Evolutionary conservation across 2,888 invertebrate species (phyloP).

Genomic region (Trichacis sp.): DNA sequence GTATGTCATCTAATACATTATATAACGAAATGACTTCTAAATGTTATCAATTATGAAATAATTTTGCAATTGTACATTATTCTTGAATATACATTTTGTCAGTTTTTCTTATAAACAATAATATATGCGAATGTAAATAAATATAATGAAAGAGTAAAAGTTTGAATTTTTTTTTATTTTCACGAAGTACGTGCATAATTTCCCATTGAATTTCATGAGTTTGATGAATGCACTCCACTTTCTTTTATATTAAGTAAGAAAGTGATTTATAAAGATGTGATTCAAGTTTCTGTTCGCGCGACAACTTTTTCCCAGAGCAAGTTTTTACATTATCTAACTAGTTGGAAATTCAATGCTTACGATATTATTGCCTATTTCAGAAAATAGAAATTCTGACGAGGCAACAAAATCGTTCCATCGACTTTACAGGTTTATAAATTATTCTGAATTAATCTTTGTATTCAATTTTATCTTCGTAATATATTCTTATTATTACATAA

Average conservation of each 20-base stretch:
- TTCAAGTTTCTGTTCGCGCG: not conserved
- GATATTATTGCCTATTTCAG: not conserved
- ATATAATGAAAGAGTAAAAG: not conserved
- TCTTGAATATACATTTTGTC: not conserved
- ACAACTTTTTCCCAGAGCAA: not conserved
- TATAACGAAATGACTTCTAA: too few species aligned
- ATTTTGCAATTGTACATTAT: not conserved
- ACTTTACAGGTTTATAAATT: too few species aligned
- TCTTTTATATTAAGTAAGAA: not conserved
- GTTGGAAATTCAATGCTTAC: not conserved
- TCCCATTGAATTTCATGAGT: not conserved
- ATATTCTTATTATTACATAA: too few species aligned
- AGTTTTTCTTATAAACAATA: not conserved
- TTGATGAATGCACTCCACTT: not conserved
- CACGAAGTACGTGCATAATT: too few species aligned
- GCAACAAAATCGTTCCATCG: too few species aligned
- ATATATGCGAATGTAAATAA: slow-evolving; percentile 1
- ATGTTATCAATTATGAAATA: too few species aligned
- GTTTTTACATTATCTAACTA: not conserved
- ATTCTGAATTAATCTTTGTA: too few species aligned
- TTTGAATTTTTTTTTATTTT: not conserved
- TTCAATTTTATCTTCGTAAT: too few species aligned
- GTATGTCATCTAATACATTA: too few species aligned
- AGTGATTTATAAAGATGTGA: too few species aligned
- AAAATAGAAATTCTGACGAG: too few species aligned